phyloP scores from a whole-genome alignment of 2,113 vertebrate genomes.

The Pelodiscus sinensis region DNA sequence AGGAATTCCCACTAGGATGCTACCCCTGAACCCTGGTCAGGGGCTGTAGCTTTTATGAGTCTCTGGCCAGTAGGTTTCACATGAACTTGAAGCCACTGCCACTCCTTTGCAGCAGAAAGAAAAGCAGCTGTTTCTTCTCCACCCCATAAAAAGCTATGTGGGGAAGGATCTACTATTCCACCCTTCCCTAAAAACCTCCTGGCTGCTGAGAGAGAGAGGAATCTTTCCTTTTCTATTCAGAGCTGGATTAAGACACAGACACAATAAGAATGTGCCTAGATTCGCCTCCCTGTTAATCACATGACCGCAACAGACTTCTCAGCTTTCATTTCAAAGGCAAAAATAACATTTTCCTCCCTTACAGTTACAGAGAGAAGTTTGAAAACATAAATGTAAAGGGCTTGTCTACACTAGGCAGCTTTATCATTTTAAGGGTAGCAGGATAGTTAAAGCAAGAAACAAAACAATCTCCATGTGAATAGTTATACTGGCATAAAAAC shows the following conservation, averaged over 20 bases:
- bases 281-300: neutral
- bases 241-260: neutral
- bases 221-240: neutral
- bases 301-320: neutral
- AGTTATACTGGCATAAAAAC: neutral
- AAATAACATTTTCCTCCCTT: neutral
- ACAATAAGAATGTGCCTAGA: neutral
- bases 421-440: neutral
- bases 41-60: neutral
- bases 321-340: neutral
- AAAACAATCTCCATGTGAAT: neutral
- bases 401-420: neutral
- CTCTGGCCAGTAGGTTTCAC: neutral
- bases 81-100: neutral
- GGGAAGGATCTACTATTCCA: neutral
- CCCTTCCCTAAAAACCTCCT: neutral
- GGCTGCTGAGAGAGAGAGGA: neutral
- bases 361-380: neutral
- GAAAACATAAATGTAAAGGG: neutral
- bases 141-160: neutral
- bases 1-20: neutral
- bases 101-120: neutral
- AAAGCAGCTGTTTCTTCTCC: neutral
- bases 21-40: neutral
- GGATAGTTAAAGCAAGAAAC: neutral